Evolutionary conservation across 2,888 invertebrate species (phyloP).

Genomic region (Drosophila seclusa): DNA sequence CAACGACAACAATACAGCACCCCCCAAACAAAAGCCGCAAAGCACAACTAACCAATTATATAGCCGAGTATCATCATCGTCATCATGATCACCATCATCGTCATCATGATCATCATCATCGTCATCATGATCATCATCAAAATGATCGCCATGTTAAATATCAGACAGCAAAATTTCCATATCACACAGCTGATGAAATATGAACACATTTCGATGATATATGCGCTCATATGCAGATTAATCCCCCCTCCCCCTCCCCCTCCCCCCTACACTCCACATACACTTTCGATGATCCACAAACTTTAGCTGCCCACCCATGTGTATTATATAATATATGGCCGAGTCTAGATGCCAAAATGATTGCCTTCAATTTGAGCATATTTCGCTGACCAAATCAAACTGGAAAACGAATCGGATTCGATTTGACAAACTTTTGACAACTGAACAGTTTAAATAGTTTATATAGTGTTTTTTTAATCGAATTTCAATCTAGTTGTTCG

Average conservation of each 20-base stretch:
- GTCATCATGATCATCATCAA: not conserved
- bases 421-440: not conserved
- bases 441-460: not conserved
- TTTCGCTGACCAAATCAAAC: not conserved
- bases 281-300: not conserved
- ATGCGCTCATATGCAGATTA: not conserved
- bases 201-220: slow-evolving; percentile 16
- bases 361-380: not conserved
- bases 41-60: slow-evolving; percentile 42
- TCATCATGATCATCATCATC: slow-evolving; percentile 8
- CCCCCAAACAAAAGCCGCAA: slow-evolving; percentile 16
- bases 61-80: slow-evolving; percentile 21
- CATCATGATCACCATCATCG: slow-evolving; percentile 5
- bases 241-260: too few relatives aligned
- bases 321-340: not conserved
- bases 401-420: not conserved
- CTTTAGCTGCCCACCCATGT: not conserved
- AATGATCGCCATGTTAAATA: not conserved
- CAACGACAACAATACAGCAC: slow-evolving; percentile 2
- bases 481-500: not conserved
- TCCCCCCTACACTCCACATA: not conserved
- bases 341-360: not conserved
- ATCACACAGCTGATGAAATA: slow-evolving; percentile 7
- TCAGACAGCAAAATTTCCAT: slow-evolving; percentile 8
- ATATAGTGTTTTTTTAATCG: not conserved